Evolutionary conservation across 2,888 invertebrate genomes (phyloP).

Genomic region (Synanthedon myopaeformis): DNA sequence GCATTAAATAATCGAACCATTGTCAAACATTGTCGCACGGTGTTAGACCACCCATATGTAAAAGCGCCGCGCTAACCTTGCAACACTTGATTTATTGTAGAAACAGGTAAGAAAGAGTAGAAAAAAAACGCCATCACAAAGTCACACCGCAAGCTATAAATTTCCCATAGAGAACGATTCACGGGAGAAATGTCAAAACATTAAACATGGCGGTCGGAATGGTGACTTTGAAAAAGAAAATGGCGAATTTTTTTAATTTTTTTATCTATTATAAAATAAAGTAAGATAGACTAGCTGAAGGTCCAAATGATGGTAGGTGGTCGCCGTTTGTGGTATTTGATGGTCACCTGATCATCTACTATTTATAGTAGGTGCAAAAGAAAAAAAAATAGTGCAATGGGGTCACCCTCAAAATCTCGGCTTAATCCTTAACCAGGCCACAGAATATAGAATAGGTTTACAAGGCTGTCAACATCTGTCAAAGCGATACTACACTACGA

Average conservation of each 20-base stretch:
- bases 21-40: background rate
- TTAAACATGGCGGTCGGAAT: background rate
- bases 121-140: constrained; percentile 12
- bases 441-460: too few species aligned
- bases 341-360: too few species aligned
- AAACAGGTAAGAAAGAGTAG: constrained; percentile 1
- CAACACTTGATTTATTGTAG: background rate
- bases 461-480: too few species aligned
- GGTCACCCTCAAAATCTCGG: too few species aligned
- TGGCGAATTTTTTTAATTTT: too few species aligned
- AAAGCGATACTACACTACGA: too few species aligned
- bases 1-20: background rate
- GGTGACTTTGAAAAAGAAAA: too few species aligned
- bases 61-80: constrained; percentile 4
- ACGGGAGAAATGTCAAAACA: constrained; percentile 15
- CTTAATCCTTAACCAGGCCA: too few species aligned
- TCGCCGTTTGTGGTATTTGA: background rate
- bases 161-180: constrained; percentile 12
- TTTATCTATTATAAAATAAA: too few species aligned
- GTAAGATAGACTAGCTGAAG: background rate
- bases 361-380: too few species aligned
- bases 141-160: constrained; percentile 18
- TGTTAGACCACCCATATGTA: constrained; percentile 4
- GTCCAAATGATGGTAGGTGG: background rate
- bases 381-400: too few species aligned